phyloP scores from a whole-genome alignment of 1,140 invertebrate species.

The Anastrepha obliqua region DNA sequence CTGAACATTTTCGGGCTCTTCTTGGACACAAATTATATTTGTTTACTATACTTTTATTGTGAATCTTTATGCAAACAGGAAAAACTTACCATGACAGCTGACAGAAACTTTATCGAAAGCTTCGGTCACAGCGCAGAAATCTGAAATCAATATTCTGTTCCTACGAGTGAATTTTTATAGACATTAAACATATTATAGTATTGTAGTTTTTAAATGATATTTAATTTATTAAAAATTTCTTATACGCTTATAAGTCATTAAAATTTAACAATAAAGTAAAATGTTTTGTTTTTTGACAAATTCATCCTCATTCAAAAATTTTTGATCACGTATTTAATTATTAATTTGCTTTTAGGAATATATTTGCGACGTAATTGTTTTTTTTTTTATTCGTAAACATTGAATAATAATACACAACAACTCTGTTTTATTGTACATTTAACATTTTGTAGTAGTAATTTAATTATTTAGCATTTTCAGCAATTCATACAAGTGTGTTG shows the following conservation, averaged over 20 bases:
- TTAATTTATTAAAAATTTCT: conserved; percentile 13
- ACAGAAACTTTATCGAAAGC: no score
- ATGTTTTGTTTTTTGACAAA: not conserved
- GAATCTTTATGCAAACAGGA: no score
- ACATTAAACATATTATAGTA: not conserved
- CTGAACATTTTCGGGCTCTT: no score
- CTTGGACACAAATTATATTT: no score
- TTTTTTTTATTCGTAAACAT: conserved; percentile 11
- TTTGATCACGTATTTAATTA: not conserved
- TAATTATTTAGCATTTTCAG: not conserved
- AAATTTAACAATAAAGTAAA: conserved; percentile 35
- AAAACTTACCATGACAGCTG: no score
- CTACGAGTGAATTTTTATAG: not conserved
- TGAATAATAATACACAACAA: conserved; percentile 14
- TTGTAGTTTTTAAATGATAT: not conserved
- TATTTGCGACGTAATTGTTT: not conserved
- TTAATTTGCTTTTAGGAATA: not conserved
- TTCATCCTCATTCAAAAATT: not conserved
- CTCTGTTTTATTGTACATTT: not conserved
- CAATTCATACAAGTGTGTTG: not conserved
- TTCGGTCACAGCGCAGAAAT: no score
- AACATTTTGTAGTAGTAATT: conserved; percentile 9
- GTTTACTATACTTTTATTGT: no score
- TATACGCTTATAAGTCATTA: conserved; percentile 8
- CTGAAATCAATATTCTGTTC: no score